Evolutionary conservation across 2,113 vertebrate genomes (phyloP).

Genomic region (Agapornis roseicollis): DNA sequence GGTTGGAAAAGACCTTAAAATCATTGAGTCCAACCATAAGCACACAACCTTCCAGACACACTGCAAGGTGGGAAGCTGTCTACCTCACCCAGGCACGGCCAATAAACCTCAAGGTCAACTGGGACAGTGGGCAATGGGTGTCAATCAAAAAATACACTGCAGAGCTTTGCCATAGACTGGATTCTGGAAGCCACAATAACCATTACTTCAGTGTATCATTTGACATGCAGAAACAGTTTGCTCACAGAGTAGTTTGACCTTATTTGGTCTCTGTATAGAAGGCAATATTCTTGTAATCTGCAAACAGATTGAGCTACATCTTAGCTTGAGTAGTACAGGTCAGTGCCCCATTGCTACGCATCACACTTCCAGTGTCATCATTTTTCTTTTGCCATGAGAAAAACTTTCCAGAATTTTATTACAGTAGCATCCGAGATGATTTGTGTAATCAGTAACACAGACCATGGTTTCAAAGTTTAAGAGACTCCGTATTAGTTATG

Average conservation of each 20-base stretch:
- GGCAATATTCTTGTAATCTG: neutral
- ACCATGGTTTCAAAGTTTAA: neutral
- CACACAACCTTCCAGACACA: neutral
- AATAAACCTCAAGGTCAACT: neutral
- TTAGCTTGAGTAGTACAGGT: neutral
- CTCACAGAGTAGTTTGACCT: neutral
- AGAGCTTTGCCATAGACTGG: neutral
- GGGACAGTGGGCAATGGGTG: neutral
- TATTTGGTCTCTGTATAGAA: neutral
- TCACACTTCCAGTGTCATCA: neutral
- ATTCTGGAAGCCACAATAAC: neutral
- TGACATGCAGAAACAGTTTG: neutral
- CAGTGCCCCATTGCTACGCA: neutral
- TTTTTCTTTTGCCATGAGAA: neutral
- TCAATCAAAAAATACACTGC: neutral
- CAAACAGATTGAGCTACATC: neutral
- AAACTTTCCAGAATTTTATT: neutral
- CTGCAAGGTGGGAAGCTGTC: neutral
- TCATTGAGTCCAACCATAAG: neutral
- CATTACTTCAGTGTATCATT: neutral
- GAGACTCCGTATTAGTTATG: neutral
- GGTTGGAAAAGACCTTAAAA: neutral
- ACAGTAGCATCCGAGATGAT: neutral
- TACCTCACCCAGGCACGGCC: neutral
- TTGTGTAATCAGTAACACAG: constrained; percentile 1